Evolutionary conservation across 2,113 vertebrate genomes (phyloP).

Genomic region (Zeus faber): DNA sequence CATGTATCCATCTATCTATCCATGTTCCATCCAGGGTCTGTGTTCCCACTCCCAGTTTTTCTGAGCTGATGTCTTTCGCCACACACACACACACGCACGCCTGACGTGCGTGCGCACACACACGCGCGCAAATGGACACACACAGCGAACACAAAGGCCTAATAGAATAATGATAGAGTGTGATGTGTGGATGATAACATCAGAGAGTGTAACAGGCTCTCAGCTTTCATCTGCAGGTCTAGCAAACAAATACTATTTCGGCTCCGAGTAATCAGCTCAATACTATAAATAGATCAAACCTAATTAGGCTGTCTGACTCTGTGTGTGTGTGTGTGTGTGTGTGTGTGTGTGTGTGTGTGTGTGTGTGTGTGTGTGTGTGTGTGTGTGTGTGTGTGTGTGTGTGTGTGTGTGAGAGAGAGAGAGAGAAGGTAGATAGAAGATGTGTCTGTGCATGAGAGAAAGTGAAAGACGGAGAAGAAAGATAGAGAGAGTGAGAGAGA

Average conservation of each 20-base stretch:
- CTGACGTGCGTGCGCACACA: conserved; percentile 45
- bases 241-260: conserved; percentile 72
- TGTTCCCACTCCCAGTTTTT: conserved; percentile 19
- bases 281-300: conserved; percentile 75
- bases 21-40: conserved; percentile 17
- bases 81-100: conserved; percentile 19
- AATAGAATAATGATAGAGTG: conserved; percentile 71
- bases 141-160: conserved; percentile 32
- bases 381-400: too few species aligned
- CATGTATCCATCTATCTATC: neutral
- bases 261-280: conserved; percentile 73
- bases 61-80: too few species aligned
- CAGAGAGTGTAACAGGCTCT: conserved; percentile 68
- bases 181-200: conserved; percentile 73
- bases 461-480: neutral
- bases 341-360: conserved; percentile 18
- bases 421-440: too few species aligned
- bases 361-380: conserved; percentile 6
- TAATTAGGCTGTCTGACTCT: conserved; percentile 61
- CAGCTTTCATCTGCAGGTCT: conserved; percentile 71
- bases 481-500: neutral
- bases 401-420: too few species aligned
- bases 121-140: conserved; percentile 36
- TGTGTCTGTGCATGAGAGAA: conserved; percentile 1
- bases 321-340: conserved; percentile 24